Conservation (phyloP, 2,113 vertebrate species). For the Oriolus oriolus region DNA sequence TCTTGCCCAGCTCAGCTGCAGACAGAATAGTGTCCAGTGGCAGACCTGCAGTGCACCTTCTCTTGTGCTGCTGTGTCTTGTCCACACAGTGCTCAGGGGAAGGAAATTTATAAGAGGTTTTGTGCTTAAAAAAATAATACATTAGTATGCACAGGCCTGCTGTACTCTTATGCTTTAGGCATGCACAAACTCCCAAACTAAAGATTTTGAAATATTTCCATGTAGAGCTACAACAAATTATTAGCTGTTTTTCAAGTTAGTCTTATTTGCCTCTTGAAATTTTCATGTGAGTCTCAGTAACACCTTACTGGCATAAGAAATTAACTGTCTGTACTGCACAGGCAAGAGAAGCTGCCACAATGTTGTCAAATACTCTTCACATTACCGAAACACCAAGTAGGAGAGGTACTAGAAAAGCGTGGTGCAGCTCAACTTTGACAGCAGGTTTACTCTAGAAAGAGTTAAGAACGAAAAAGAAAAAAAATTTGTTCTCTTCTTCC, state of each 20-base stretch:
- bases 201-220: neutral
- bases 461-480: neutral
- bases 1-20: neutral
- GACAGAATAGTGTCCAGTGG: neutral
- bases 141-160: accelerated
- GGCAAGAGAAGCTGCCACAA: neutral
- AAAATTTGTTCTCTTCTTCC: neutral
- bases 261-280: neutral
- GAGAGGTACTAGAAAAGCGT: neutral
- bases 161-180: neutral
- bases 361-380: accelerated
- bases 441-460: neutral
- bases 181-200: neutral
- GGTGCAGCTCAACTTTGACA: neutral
- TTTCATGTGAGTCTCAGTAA: neutral
- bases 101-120: neutral
- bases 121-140: neutral
- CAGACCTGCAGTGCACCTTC: neutral
- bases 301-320: neutral
- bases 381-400: neutral
- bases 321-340: neutral
- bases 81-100: neutral
- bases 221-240: neutral
- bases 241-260: neutral
- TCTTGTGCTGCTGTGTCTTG: neutral